These are phyloP conservation scores for Drosophila burlai DNA, from an alignment of 1,140 invertebrate species.

Conservation along the genomic window DNA sequence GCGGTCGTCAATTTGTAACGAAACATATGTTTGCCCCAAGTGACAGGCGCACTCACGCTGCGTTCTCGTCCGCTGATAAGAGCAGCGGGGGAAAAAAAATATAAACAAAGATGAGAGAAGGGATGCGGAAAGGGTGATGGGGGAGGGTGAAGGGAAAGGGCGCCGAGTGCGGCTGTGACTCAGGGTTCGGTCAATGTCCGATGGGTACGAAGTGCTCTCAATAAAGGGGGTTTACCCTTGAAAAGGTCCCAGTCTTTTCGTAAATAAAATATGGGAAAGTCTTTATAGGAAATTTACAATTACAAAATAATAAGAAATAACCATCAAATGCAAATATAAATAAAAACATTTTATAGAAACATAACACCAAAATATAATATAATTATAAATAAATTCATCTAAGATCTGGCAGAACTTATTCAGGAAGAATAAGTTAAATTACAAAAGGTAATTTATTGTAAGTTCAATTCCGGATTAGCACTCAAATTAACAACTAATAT, in stretches of 20 bases:
- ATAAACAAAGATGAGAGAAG: background rate
- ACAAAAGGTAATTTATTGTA: too few species aligned
- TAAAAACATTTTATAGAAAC: too few species aligned
- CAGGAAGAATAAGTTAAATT: too few species aligned
- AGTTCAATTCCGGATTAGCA: too few species aligned
- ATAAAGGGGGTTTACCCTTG: slow-evolving; percentile 13
- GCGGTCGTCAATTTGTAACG: slow-evolving; percentile 79
- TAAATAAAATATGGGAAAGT: background rate
- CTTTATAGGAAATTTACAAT: background rate
- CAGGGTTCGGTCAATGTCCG: slow-evolving; percentile 68
- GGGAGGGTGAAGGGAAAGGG: background rate
- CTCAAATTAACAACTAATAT: too few species aligned
- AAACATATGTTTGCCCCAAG: slow-evolving; percentile 80
- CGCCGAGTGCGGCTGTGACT: slow-evolving; percentile 32
- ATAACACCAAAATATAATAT: too few species aligned
- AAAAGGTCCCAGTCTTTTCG: background rate
- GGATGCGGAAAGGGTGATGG: background rate
- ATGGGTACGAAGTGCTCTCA: slow-evolving; percentile 9
- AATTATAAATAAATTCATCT: too few species aligned
- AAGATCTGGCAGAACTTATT: too few species aligned
- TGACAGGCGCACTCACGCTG: slow-evolving; percentile 76
- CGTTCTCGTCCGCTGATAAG: slow-evolving; percentile 61
- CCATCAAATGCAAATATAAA: too few species aligned
- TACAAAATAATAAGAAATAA: background rate
- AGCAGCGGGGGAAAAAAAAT: slow-evolving; percentile 3